Evolutionary conservation across 2,113 vertebrate species (phyloP).

Genomic region (Microcebus tavaratra): DNA sequence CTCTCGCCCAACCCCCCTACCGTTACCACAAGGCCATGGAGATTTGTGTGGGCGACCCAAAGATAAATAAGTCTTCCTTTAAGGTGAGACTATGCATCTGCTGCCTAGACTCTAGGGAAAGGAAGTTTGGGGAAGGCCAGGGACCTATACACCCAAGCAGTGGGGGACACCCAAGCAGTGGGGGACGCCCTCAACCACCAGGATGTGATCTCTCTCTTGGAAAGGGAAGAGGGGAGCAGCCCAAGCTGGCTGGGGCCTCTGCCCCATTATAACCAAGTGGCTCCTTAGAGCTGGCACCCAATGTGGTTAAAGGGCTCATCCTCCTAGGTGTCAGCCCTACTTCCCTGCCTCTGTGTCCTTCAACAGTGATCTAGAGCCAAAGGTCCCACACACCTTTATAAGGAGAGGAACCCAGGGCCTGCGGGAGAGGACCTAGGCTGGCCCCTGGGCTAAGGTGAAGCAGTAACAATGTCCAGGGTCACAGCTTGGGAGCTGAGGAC

Average conservation of each 20-base stretch:
- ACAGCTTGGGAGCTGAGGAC: background rate
- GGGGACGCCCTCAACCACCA: too few species aligned
- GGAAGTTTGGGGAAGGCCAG: background rate
- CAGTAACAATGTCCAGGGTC: background rate
- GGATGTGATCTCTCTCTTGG: too few species aligned
- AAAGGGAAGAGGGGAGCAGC: too few species aligned
- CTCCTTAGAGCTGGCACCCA: background rate
- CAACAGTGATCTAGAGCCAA: background rate
- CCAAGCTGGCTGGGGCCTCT: too few species aligned
- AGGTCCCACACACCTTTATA: rapidly evolving
- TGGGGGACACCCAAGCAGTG: too few species aligned
- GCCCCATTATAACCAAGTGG: background rate
- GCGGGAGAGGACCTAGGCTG: background rate
- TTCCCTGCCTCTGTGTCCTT: too few species aligned
- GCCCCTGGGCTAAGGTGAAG: background rate
- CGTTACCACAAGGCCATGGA: rapidly evolving
- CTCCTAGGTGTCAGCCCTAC: background rate
- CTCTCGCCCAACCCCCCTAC: too few species aligned
- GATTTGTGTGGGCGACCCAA: slow-evolving; percentile 44
- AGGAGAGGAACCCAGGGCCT: too few species aligned
- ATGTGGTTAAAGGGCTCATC: too few species aligned
- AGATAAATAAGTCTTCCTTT: background rate
- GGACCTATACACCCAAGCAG: background rate
- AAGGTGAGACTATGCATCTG: background rate
- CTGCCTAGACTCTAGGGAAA: background rate